These are phyloP conservation scores for Amphimedon queenslandica DNA, from an alignment of 37 sponge, comb jelly and placozoan genomes.

Conservation along the genomic window DNA sequence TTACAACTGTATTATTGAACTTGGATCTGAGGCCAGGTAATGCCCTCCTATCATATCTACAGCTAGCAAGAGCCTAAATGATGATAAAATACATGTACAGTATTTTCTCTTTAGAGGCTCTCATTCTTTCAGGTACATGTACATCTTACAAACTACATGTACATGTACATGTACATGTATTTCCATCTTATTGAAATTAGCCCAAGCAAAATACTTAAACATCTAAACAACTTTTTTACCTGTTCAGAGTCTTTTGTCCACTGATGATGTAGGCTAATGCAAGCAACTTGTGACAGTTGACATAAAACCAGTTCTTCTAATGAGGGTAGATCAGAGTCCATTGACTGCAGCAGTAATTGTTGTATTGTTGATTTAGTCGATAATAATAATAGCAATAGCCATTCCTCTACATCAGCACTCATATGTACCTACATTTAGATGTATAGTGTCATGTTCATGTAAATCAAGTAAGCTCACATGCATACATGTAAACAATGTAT, in stretches of 20 bases:
- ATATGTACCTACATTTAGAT: slow-evolving; percentile 54
- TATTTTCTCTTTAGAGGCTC: no score
- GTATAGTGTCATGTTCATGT: no score
- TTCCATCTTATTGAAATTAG: no score
- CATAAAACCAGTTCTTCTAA: slow-evolving; percentile 31
- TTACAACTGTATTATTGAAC: slow-evolving; percentile 38
- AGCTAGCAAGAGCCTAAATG: slow-evolving; percentile 12
- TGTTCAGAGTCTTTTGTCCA: slow-evolving; percentile 86
- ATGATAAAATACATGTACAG: not conserved
- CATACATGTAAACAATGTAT: no score
- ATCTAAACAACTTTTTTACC: no score
- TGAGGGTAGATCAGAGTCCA: slow-evolving; percentile 15
- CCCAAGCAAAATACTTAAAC: no score
- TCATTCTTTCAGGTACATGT: no score
- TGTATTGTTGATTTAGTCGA: slow-evolving; percentile 19
- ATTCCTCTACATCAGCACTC: slow-evolving; percentile 56
- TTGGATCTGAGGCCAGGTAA: slow-evolving; percentile 36
- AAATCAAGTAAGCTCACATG: no score
- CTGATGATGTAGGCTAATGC: slow-evolving; percentile 57
- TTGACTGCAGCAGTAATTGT: slow-evolving; percentile 9
- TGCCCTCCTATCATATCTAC: slow-evolving; percentile 70
- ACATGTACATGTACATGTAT: slow-evolving; percentile 1
- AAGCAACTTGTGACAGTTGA: slow-evolving; percentile 61
- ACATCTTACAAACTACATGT: not conserved
- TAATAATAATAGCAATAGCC: slow-evolving; percentile 39